Conservation (phyloP, 2,888 invertebrate genomes). For the Lumbricus terrestris region DNA sequence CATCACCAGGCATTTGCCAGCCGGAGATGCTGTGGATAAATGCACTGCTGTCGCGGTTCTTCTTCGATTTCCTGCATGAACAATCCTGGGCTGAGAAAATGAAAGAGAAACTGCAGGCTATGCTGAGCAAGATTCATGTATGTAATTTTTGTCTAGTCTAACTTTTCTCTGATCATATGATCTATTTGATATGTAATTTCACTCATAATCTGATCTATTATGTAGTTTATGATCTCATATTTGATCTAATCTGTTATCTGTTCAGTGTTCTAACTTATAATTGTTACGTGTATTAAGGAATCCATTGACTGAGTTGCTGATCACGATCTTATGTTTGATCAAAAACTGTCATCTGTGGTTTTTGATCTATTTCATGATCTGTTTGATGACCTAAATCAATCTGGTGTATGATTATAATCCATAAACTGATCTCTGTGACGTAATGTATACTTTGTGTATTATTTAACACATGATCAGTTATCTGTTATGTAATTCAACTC, state of each 20-base stretch:
- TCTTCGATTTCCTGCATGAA: constrained; percentile 80
- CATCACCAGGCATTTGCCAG: constrained; percentile 14
- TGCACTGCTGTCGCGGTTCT: constrained; percentile 73
- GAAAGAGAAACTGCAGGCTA: constrained; percentile 78
- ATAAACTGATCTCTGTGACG: background rate
- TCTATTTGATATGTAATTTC: background rate
- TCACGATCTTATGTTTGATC: background rate
- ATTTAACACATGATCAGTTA: background rate
- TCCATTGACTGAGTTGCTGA: no score
- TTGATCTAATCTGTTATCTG: background rate
- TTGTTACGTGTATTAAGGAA: background rate
- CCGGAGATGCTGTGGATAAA: constrained; percentile 64
- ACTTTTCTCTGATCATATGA: background rate
- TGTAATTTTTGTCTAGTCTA: background rate
- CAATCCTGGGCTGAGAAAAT: constrained; percentile 70
- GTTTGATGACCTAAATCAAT: background rate
- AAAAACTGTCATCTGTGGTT: background rate
- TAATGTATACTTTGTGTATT: background rate
- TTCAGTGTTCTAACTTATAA: background rate
- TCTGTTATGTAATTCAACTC: background rate
- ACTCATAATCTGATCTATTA: background rate
- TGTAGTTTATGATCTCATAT: background rate
- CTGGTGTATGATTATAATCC: background rate
- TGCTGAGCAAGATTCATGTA: constrained; percentile 79
- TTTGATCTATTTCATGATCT: background rate